A percentile compares a stretch with the other conserved stretches of the same genome.
Evolutionary conservation across 2,888 invertebrate genomes (phyloP).

Genomic region (Leptinotarsa rubiginosa): DNA sequence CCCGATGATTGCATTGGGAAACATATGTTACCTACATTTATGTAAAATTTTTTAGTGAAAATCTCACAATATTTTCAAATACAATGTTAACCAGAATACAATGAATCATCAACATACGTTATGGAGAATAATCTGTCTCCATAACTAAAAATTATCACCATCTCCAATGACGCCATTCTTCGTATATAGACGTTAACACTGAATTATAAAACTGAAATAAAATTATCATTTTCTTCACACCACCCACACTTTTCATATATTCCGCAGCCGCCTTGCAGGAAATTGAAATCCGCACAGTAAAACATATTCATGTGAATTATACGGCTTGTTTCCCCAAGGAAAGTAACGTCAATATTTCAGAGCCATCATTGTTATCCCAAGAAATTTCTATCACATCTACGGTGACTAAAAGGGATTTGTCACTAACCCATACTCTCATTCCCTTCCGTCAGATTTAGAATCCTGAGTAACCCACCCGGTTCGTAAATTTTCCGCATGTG

Average conservation of each 20-base stretch:
- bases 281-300: not conserved
- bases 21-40: too few relatives aligned
- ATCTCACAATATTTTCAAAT: too few relatives aligned
- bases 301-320: not conserved
- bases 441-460: slow-evolving; percentile 27
- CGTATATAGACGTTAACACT: not conserved
- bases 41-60: too few relatives aligned
- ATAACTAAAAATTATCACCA: too few relatives aligned
- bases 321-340: not conserved
- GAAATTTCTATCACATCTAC: slow-evolving; percentile 1
- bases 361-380: not conserved
- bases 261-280: not conserved
- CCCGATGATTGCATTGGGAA: too few relatives aligned
- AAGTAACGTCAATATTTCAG: not conserved
- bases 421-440: slow-evolving; percentile 20
- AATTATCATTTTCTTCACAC: not conserved
- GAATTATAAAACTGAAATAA: too few relatives aligned
- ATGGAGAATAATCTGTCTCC: too few relatives aligned
- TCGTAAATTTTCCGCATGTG: slow-evolving; percentile 35
- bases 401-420: slow-evolving; percentile 12
- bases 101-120: too few relatives aligned
- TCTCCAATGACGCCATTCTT: too few relatives aligned
- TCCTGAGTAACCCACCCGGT: slow-evolving; percentile 15
- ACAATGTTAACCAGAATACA: too few relatives aligned
- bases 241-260: not conserved